Percentiles rank a stretch among this genome's conserved stretches.
Evolutionary conservation across 1,140 invertebrate species (phyloP).

Genomic region (Drosophila gunungcola): DNA sequence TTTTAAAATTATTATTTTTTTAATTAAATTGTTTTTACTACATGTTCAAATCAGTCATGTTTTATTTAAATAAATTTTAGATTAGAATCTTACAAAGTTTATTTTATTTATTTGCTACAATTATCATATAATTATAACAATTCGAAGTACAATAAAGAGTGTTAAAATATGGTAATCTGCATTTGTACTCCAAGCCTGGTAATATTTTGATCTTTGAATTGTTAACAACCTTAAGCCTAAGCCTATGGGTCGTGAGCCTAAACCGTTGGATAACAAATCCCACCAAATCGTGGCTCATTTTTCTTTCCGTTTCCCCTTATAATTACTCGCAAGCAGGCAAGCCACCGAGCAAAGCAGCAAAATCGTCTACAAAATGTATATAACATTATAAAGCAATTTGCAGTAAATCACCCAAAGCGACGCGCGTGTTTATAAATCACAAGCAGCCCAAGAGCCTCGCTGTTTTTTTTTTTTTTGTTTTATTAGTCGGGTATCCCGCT

Average conservation of each 20-base stretch:
- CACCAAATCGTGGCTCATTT: slow-evolving; percentile 33
- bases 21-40: no score
- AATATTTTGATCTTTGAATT: slow-evolving; percentile 33
- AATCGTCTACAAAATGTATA: slow-evolving; percentile 68
- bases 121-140: no score
- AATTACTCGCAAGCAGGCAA: slow-evolving; percentile 70
- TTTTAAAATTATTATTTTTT: no score
- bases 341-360: slow-evolving; percentile 26
- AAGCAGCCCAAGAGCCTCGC: slow-evolving; percentile 47
- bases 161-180: not conserved
- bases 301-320: slow-evolving; percentile 43
- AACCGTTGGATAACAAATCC: slow-evolving; percentile 47
- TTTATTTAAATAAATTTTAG: no score
- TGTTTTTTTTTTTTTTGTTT: not conserved
- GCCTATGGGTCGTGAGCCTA: slow-evolving; percentile 39
- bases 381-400: slow-evolving; percentile 83
- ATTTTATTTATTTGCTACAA: no score
- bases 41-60: no score
- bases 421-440: slow-evolving; percentile 82
- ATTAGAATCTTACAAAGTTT: no score
- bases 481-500: slow-evolving; percentile 28
- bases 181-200: not conserved
- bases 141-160: no score
- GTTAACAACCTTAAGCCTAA: slow-evolving; percentile 23
- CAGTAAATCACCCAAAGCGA: slow-evolving; percentile 79